A percentile compares a stretch with the other conserved stretches of the same genome.
Conservation (phyloP, 2,888 invertebrate genomes). For the Hypena proboscidalis region DNA sequence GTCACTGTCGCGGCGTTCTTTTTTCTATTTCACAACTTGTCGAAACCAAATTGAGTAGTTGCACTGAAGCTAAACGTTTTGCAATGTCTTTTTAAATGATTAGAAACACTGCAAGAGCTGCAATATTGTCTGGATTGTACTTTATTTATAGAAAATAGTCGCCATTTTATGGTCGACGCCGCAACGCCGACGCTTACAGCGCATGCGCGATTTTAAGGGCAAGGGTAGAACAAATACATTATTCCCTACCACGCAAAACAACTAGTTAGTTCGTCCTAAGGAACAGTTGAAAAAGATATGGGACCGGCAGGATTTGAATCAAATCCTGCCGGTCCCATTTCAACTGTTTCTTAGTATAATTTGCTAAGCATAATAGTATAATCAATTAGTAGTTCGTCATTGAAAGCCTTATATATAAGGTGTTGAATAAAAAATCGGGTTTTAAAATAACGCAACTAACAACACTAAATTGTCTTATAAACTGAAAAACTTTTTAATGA, state of each 20-base stretch:
- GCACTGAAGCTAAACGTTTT: slow-evolving; percentile 2
- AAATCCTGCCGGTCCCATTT: too few species aligned
- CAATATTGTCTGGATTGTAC: slow-evolving; percentile 27
- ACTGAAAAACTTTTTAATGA: too few species aligned
- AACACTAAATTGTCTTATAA: too few species aligned
- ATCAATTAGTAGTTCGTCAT: too few species aligned
- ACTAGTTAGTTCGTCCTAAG: slow-evolving; percentile 6
- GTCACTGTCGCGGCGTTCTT: slow-evolving; percentile 34
- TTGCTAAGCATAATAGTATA: too few species aligned
- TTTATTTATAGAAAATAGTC: slow-evolving; percentile 48
- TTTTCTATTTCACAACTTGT: slow-evolving; percentile 9
- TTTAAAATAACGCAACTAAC: too few species aligned
- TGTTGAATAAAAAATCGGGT: too few species aligned
- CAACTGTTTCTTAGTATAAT: too few species aligned
- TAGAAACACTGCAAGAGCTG: slow-evolving; percentile 6
- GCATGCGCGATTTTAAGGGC: slow-evolving; percentile 74
- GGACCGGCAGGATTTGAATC: too few species aligned
- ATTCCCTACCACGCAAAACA: slow-evolving; percentile 28
- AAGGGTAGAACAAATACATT: slow-evolving; percentile 58
- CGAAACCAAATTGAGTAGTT: slow-evolving; percentile 1
- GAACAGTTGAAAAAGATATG: too few species aligned
- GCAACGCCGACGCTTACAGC: slow-evolving; percentile 35
- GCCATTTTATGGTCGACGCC: slow-evolving; percentile 59
- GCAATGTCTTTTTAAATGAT: slow-evolving; percentile 13
- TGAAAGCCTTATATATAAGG: too few species aligned